These are phyloP conservation scores for Microctonus hyperodae DNA, from an alignment of 2,888 invertebrate genomes.

Conservation along the genomic window DNA sequence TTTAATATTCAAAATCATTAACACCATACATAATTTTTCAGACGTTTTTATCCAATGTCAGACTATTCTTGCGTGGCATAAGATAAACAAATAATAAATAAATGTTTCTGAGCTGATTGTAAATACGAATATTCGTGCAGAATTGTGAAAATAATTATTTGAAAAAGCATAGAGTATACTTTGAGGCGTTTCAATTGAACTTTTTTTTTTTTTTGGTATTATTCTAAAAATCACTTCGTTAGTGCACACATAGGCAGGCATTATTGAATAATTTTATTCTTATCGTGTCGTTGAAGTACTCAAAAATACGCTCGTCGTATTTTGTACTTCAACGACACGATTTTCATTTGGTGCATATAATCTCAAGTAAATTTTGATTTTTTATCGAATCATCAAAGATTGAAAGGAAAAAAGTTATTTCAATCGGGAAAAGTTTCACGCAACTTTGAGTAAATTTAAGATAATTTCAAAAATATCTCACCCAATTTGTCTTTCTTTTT, in stretches of 20 bases:
- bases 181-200: no score
- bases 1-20: slow-evolving; percentile 2
- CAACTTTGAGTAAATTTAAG: no score
- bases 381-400: neutral
- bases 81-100: no score
- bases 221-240: neutral
- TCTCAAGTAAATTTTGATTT: neutral
- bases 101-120: no score
- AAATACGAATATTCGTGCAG: no score
- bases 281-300: slow-evolving; percentile 42
- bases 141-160: no score
- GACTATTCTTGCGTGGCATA: neutral
- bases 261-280: slow-evolving; percentile 8
- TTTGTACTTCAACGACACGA: slow-evolving; percentile 41
- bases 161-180: neutral
- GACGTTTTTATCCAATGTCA: slow-evolving; percentile 52
- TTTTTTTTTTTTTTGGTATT: neutral
- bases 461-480: slow-evolving; percentile 17
- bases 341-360: neutral
- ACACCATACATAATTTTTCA: slow-evolving; percentile 27
- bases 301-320: slow-evolving; percentile 30
- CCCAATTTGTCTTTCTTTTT: slow-evolving; percentile 24
- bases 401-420: neutral
- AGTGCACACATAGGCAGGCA: neutral
- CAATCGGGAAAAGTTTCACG: neutral